Evolutionary conservation across 2,113 vertebrate genomes (phyloP).

Genomic region (Neolamprologus toae): DNA sequence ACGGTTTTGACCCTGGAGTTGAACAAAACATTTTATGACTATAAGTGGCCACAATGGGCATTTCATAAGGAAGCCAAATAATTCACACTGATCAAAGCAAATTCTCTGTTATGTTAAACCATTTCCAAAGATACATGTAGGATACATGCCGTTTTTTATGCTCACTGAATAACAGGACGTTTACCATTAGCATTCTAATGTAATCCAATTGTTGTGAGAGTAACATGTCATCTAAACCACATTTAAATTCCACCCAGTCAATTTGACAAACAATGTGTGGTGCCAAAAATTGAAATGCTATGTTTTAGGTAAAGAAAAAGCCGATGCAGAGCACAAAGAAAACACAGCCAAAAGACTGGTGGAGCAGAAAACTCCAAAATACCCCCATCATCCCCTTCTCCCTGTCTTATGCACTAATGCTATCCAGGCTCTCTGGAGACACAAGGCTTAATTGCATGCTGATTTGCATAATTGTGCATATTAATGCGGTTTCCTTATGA

Average conservation of each 20-base stretch:
- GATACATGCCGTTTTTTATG: conserved; percentile 10
- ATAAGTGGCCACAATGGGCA: conserved; percentile 11
- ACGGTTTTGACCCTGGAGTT: background rate
- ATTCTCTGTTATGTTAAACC: background rate
- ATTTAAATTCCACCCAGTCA: conserved; percentile 5
- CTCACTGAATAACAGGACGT: conserved; percentile 28
- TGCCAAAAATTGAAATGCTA: background rate
- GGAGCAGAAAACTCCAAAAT: conserved; percentile 76
- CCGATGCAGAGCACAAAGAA: conserved; percentile 49
- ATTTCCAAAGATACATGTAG: background rate
- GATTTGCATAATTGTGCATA: conserved; percentile 98
- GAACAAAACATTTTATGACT: background rate
- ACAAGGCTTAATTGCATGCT: conserved; percentile 88
- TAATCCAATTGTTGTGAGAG: background rate
- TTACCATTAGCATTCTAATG: conserved; percentile 19
- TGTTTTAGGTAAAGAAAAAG: conserved; percentile 45
- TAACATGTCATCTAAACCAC: background rate
- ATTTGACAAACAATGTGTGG: background rate
- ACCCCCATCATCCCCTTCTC: conserved; percentile 71
- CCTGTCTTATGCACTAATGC: conserved; percentile 77
- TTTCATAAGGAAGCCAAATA: background rate
- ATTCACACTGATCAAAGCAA: conserved; percentile 16
- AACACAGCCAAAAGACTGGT: conserved; percentile 69
- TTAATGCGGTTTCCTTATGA: conserved; percentile 85
- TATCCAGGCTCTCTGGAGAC: conserved; percentile 77